Base-by-base conservation (phyloP, 2,797 vertebrate genomes). In the Cirrhinus molitorella region DNA sequence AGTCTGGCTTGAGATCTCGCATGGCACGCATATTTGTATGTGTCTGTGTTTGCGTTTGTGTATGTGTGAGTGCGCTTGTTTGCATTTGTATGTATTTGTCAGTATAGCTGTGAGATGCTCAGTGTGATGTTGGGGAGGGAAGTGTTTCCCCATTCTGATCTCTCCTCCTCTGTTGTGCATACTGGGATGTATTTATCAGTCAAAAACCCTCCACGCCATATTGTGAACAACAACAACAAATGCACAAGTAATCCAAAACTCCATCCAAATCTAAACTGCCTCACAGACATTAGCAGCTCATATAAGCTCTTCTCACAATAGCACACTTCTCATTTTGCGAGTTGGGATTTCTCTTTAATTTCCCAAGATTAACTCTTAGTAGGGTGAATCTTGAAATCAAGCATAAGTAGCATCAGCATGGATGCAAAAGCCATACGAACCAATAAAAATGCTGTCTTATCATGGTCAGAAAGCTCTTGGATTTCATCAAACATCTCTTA, bases 41-140 rank as follows among this genome's bases (percentile, higher is more conserved):
- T 63, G 70, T 31, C 74, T 86, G 85, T 89, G 87, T 91, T 91
- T 90, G 89, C 16, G 61, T 28, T 55, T 71, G 45, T 40, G 53
- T 65, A 19, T 70, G 77, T 85, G 78, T 68, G 80, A 67, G 45
- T 55, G 83, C 28, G 40, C 68, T 51, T 75, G 79, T 78, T 65
- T 72, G 65, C n/a, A 19, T 77, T 37, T 40, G 25, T 45, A 23
- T 75, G 67, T 59, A 19, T 68, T 31, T 74, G 68, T 21, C 57
- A 63, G 70, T n/a, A 61, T 37, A 67, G 80, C 53, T 23, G 23
- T 83, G 67, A 81, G 89, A 55, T 77, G 21, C 40, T 63, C 8
- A 57, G 19, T 43, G 28, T 40, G 79, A 51, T 72, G 55, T 68
- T 76, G 25, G 2, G 43, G 23, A 49, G 71, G 25, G 79, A 31